Conservation (phyloP, 2,113 vertebrate genomes). For the Pomatorhinus ruficollis region DNA sequence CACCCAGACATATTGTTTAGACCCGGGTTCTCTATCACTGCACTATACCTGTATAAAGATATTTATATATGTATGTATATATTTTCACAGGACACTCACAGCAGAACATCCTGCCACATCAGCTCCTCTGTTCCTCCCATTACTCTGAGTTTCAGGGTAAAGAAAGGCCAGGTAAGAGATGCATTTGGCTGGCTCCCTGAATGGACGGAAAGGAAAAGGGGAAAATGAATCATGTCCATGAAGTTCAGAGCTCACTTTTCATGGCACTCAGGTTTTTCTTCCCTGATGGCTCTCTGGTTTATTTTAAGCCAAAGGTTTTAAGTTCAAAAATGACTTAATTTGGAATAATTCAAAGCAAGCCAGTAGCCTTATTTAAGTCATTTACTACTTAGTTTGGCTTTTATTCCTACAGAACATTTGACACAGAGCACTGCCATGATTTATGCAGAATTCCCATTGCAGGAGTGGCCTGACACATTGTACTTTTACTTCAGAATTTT, state of each 20-base stretch:
- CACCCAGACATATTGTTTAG: neutral
- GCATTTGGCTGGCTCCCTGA: neutral
- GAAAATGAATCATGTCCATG: slow-evolving; percentile 42
- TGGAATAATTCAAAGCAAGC: slow-evolving; percentile 62
- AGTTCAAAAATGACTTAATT: slow-evolving; percentile 64
- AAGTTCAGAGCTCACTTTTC: slow-evolving; percentile 28
- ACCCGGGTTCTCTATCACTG: neutral
- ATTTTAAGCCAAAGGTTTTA: slow-evolving; percentile 53
- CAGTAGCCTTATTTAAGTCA: slow-evolving; percentile 54
- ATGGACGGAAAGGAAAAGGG: neutral
- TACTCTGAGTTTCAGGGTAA: neutral
- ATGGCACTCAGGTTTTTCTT: slow-evolving; percentile 26
- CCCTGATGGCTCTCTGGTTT: slow-evolving; percentile 46
- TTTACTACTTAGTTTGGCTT: slow-evolving; percentile 29
- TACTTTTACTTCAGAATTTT: neutral
- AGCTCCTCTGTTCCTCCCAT: neutral
- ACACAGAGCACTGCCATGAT: neutral
- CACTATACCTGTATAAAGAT: neutral
- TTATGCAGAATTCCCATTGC: neutral
- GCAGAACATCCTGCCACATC: neutral
- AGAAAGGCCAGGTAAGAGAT: slow-evolving; percentile 4
- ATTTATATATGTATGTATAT: neutral
- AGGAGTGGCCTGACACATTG: neutral
- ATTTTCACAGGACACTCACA: neutral
- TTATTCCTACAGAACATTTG: neutral